Conservation (phyloP, 2,888 invertebrate species). For the Scaptomyza parva region DNA sequence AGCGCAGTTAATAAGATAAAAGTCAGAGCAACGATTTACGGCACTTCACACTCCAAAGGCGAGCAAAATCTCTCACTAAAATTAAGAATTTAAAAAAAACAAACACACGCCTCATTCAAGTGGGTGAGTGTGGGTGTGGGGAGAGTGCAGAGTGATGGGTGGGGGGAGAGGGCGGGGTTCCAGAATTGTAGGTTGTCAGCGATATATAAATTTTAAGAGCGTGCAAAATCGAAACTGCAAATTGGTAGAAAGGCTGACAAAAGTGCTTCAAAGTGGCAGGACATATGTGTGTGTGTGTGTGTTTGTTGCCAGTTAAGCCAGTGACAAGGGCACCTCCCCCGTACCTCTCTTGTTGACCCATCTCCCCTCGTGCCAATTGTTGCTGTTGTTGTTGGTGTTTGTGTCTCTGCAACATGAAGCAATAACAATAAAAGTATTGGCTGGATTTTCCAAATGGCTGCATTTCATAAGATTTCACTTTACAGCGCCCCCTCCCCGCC, state of each 20-base stretch:
- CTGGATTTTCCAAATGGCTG: constrained; percentile 81
- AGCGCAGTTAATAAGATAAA: constrained; percentile 60
- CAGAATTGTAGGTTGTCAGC: constrained; percentile 12
- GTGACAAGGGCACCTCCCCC: constrained; percentile 14
- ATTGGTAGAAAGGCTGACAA: constrained; percentile 67
- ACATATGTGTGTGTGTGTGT: constrained; percentile 48
- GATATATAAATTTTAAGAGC: constrained; percentile 51
- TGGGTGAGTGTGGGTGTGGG: neutral
- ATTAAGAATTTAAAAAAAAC: constrained; percentile 49
- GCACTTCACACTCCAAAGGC: constrained; percentile 36
- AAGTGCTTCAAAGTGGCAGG: constrained; percentile 62
- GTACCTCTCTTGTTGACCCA: neutral
- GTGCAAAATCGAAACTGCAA: constrained; percentile 73
- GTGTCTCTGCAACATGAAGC: constrained; percentile 63
- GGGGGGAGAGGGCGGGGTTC: neutral
- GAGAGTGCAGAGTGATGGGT: neutral
- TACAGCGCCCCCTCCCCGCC: constrained; percentile 21
- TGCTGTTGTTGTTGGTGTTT: constrained; percentile 34
- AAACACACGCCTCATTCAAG: neutral
- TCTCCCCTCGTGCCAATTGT: constrained; percentile 17
- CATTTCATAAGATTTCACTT: constrained; percentile 68
- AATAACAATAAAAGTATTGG: constrained; percentile 80
- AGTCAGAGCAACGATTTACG: constrained; percentile 58
- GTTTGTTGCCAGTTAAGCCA: constrained; percentile 45
- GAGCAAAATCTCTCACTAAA: constrained; percentile 26